Conservation (phyloP, 1,140 invertebrate species). For the Drosophila jambulina region DNA sequence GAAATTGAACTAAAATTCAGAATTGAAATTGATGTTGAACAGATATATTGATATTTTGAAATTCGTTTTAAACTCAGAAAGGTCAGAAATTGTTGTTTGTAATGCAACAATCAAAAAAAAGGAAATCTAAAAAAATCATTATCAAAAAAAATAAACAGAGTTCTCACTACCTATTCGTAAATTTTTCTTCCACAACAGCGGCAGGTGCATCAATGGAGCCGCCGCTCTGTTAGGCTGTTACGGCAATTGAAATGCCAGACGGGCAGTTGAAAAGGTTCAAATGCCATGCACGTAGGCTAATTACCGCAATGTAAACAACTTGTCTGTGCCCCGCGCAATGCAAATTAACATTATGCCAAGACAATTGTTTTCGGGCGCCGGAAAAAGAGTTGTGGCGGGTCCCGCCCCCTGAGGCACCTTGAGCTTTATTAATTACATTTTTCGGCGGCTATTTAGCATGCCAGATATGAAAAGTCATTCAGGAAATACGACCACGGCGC, state of each 20-base stretch:
- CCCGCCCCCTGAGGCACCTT: neutral
- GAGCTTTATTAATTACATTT: slow-evolving; percentile 54
- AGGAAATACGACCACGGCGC: slow-evolving; percentile 33
- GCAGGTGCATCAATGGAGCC: slow-evolving; percentile 35
- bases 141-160: too few species aligned
- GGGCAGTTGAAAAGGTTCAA: slow-evolving; percentile 63
- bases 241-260: slow-evolving; percentile 39
- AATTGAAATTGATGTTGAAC: too few species aligned
- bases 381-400: slow-evolving; percentile 9
- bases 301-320: slow-evolving; percentile 79
- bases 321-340: slow-evolving; percentile 70
- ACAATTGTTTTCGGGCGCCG: slow-evolving; percentile 40
- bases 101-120: too few species aligned
- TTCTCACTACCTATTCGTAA: too few species aligned
- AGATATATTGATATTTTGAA: too few species aligned
- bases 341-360: slow-evolving; percentile 70
- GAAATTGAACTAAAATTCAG: too few species aligned
- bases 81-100: too few species aligned
- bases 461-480: slow-evolving; percentile 50
- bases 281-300: slow-evolving; percentile 78
- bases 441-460: slow-evolving; percentile 42
- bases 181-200: slow-evolving; percentile 39
- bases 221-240: slow-evolving; percentile 21
- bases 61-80: too few species aligned
- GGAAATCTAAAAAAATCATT: too few species aligned